Percentiles rank a stretch among this genome's conserved stretches.
Conservation (phyloP, 2,888 invertebrate species). For the Sinopyrophorus schimmeli region DNA sequence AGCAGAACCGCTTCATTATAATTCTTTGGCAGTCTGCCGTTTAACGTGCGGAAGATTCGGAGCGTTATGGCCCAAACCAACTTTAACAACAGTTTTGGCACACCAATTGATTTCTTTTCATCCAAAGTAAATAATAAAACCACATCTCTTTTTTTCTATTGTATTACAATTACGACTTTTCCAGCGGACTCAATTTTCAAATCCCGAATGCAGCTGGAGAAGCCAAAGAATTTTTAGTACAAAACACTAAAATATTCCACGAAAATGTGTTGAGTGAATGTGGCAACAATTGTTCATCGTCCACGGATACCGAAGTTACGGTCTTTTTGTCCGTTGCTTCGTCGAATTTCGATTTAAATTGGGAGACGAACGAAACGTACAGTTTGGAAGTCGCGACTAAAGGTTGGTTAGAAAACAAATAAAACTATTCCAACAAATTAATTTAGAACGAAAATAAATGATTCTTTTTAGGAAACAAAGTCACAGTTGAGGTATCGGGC, state of each 20-base stretch:
- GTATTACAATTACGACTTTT: conserved; percentile 14
- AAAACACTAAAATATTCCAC: conserved; percentile 61
- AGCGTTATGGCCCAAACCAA: conserved; percentile 72
- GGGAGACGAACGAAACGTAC: conserved; percentile 74
- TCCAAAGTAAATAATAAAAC: conserved; percentile 14
- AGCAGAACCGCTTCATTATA: conserved; percentile 17
- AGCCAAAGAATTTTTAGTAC: conserved; percentile 58
- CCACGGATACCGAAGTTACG: conserved; percentile 59
- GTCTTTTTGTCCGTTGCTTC: conserved; percentile 62
- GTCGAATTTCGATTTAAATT: conserved; percentile 59
- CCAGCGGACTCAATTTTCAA: conserved; percentile 53
- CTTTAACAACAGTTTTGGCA: conserved; percentile 42
- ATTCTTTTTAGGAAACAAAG: conserved; percentile 56
- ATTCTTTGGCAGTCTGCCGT: conserved; percentile 64
- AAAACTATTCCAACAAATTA: not conserved
- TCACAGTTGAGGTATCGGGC: conserved; percentile 61
- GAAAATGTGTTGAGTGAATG: conserved; percentile 65
- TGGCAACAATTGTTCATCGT: conserved; percentile 53
- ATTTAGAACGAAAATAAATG: conserved; percentile 1
- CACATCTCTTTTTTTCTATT: not conserved
- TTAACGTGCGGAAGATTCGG: conserved; percentile 71
- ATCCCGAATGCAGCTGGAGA: conserved; percentile 57
- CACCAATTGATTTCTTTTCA: conserved; percentile 17
- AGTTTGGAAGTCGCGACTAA: conserved; percentile 47
- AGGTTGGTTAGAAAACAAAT: too few relatives aligned